A percentile compares a stretch with the other conserved stretches of the same genome.
These are phyloP conservation scores for Gambelia wislizenii DNA, from an alignment of 2,797 vertebrate genomes.

Conservation along the genomic window DNA sequence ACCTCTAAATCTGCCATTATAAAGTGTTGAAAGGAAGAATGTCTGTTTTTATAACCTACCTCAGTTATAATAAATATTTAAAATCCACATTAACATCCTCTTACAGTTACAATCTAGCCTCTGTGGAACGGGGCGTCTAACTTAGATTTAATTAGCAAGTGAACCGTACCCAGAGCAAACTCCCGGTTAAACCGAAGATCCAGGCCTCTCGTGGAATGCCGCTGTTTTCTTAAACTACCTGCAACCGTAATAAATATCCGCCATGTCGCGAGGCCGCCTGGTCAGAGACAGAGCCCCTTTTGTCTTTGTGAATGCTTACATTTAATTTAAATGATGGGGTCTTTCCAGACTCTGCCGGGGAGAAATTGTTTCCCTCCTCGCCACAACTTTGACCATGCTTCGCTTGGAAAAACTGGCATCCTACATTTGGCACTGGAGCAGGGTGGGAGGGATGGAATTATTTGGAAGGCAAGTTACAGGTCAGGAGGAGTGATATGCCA, in stretches of 20 bases:
- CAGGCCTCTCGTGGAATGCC: conserved; percentile 66
- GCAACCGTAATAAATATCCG: conserved; percentile 77
- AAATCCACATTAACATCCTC: conserved; percentile 83
- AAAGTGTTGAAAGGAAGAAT: conserved; percentile 88
- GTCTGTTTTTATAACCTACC: conserved; percentile 91
- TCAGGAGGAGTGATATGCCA: neutral
- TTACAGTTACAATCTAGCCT: conserved; percentile 83
- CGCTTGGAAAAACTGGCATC: conserved; percentile 13
- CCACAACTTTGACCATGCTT: conserved; percentile 62
- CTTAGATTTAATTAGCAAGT: conserved; percentile 85
- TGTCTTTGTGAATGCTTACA: conserved; percentile 76
- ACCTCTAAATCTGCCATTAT: conserved; percentile 88
- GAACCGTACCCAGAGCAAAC: conserved; percentile 70
- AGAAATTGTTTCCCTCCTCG: conserved; percentile 65
- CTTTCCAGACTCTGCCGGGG: conserved; percentile 70
- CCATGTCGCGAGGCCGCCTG: conserved; percentile 69
- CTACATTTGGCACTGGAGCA: conserved; percentile 13
- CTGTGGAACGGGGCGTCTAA: conserved; percentile 79
- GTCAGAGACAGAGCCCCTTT: conserved; percentile 78
- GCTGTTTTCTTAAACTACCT: conserved; percentile 83
- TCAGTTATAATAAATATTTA: conserved; percentile 87
- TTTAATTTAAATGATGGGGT: conserved; percentile 76
- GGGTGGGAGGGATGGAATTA: conserved; percentile 19
- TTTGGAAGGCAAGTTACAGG: neutral
- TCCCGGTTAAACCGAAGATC: conserved; percentile 72